A percentile compares a stretch with the other conserved stretches of the same genome.
These are phyloP conservation scores for Spheniscus humboldti DNA, from an alignment of 2,797 vertebrate species.

Conservation along the genomic window DNA sequence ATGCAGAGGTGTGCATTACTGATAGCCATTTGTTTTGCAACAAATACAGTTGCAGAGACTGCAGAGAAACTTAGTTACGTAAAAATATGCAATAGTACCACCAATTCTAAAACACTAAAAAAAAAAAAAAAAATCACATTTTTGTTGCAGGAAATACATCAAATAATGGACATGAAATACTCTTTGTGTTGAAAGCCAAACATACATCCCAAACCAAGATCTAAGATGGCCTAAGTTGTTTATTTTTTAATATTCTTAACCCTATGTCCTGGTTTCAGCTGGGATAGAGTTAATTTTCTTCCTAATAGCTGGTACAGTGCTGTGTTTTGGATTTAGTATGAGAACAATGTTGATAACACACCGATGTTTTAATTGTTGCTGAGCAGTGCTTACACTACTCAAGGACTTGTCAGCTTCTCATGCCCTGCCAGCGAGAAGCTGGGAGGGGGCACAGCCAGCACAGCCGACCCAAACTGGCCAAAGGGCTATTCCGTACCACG, in stretches of 20 bases:
- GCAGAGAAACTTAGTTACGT: background rate
- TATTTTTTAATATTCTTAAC: background rate
- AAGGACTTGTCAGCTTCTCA: no score
- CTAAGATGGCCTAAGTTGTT: background rate
- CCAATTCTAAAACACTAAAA: background rate
- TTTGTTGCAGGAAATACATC: background rate
- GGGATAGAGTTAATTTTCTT: no score
- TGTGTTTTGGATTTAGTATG: no score
- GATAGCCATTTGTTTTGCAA: background rate
- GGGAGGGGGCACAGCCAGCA: no score
- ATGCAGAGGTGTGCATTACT: background rate
- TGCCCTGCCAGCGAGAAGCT: no score
- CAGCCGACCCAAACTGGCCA: no score
- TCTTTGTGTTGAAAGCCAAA: background rate
- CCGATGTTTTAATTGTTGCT: no score
- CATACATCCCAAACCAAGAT: background rate
- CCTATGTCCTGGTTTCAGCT: no score
- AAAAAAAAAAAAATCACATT: background rate
- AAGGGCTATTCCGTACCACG: no score
- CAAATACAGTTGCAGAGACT: background rate
- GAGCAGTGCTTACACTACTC: no score
- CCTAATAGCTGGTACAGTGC: no score
- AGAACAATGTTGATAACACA: no score
- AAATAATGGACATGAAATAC: background rate
- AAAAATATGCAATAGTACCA: background rate